Evolutionary conservation across 2,888 invertebrate species (phyloP).

Genomic region (Protonemura montana): DNA sequence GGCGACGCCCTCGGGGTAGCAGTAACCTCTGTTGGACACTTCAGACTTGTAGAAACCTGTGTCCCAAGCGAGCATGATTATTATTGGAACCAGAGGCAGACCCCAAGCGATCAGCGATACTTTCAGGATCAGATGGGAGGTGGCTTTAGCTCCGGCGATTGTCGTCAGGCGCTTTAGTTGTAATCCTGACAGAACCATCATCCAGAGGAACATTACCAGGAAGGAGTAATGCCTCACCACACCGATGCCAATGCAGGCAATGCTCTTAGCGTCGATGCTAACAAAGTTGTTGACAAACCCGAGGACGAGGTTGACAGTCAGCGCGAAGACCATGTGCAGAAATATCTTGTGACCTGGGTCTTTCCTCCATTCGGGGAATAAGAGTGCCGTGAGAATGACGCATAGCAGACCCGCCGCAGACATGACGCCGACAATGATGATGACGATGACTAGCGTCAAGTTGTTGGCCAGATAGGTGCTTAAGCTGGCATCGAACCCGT

Average conservation of each 20-base stretch:
- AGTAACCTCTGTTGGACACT: background rate
- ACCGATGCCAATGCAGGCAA: background rate
- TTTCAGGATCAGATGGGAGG: background rate
- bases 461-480: background rate
- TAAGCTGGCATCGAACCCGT: background rate
- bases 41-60: background rate
- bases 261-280: background rate
- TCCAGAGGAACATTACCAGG: background rate
- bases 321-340: background rate
- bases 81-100: background rate
- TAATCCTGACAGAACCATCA: background rate
- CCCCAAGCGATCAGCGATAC: background rate
- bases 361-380: background rate
- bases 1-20: constrained; percentile 13
- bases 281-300: constrained; percentile 15
- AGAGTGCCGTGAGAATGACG: background rate
- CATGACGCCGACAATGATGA: background rate
- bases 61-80: constrained; percentile 1
- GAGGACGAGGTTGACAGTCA: background rate
- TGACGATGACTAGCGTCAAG: background rate
- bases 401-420: background rate
- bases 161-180: background rate
- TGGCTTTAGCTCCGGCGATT: background rate
- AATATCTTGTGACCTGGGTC: constrained; percentile 8
- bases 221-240: constrained; percentile 12